phyloP scores from a whole-genome alignment of 2,888 invertebrate genomes.

The Drosophila atroscutellata region DNA sequence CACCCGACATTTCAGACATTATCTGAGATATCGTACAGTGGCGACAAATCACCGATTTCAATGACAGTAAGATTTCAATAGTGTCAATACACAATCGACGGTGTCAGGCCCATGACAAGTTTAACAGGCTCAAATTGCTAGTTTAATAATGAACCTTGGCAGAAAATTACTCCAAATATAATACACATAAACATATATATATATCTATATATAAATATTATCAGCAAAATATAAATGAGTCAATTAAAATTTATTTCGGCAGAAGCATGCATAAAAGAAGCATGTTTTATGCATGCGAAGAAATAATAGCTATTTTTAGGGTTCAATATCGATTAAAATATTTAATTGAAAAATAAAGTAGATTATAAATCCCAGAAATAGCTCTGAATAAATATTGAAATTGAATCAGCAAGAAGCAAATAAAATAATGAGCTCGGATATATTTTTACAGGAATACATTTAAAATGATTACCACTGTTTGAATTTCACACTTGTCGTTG shows the following conservation, averaged over 20 bases:
- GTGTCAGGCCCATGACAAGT: not conserved
- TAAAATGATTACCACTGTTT: constrained; percentile 43
- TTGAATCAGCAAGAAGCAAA: not conserved
- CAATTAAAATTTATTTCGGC: not conserved
- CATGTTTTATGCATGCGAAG: not conserved
- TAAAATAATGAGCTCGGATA: not conserved
- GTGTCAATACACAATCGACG: not conserved
- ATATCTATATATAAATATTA: not conserved
- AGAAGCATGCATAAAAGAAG: not conserved
- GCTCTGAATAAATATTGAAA: not conserved
- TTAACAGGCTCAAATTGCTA: not conserved
- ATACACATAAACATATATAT: not conserved
- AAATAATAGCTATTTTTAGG: not conserved
- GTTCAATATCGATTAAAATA: not conserved
- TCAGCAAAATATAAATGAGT: not conserved
- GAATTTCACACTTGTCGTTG: constrained; percentile 25
- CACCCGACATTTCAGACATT: constrained; percentile 11
- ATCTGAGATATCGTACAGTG: constrained; percentile 34
- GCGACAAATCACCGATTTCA: constrained; percentile 1
- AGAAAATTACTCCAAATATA: not conserved
- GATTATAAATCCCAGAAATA: not conserved
- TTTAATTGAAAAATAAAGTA: not conserved
- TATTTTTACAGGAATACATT: constrained; percentile 5
- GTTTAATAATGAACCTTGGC: not conserved
- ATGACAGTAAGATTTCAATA: not conserved